Evolutionary conservation across 2,113 vertebrate genomes (phyloP).

Genomic region (Pachyramphus minor): DNA sequence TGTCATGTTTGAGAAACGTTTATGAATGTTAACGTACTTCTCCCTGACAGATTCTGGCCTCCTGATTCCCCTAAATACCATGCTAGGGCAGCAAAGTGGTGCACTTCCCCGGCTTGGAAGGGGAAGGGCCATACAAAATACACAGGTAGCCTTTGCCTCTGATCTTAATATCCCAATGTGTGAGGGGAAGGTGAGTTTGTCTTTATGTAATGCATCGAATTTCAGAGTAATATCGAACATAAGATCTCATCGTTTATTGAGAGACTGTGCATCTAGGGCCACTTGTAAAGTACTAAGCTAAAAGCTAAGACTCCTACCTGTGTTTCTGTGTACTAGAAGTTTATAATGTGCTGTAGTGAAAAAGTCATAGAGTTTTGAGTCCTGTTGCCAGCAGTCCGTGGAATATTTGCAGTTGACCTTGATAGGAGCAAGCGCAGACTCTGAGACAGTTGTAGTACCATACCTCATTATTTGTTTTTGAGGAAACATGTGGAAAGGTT

Average conservation of each 20-base stretch:
- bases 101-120: background rate
- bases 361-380: background rate
- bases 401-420: background rate
- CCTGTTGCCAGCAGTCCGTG: background rate
- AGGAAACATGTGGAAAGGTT: background rate
- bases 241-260: background rate
- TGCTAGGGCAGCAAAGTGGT: background rate
- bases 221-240: accelerated
- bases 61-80: background rate
- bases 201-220: background rate
- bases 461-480: background rate
- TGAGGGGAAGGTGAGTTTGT: background rate
- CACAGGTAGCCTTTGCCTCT: background rate
- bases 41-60: background rate
- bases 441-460: background rate
- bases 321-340: background rate
- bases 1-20: background rate
- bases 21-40: background rate
- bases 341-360: background rate
- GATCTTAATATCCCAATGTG: background rate
- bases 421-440: background rate
- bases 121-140: background rate
- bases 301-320: background rate
- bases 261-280: background rate
- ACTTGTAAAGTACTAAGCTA: background rate